Conservation (phyloP, 2,888 invertebrate species). For the Archips crataeganus region DNA sequence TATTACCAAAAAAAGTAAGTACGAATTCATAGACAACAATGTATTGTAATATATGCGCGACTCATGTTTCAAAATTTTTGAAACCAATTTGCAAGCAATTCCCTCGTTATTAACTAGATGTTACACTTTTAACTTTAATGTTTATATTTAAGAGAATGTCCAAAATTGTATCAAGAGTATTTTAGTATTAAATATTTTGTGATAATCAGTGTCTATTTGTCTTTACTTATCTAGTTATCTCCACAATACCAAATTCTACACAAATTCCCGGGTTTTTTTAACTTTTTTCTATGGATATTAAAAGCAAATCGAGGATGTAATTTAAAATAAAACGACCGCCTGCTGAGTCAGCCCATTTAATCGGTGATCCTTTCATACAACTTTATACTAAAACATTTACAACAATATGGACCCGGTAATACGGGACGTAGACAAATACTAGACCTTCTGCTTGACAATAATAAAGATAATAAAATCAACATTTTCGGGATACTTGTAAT, state of each 20-base stretch:
- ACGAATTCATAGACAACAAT: too few species aligned
- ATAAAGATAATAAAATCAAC: too few species aligned
- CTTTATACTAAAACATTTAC: slow-evolving; percentile 31
- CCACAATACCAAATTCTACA: too few species aligned
- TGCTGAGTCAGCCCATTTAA: slow-evolving; percentile 37
- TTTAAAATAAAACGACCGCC: background rate
- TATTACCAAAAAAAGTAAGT: too few species aligned
- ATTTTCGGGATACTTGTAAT: too few species aligned
- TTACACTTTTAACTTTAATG: slow-evolving; percentile 25
- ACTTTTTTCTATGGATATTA: too few species aligned
- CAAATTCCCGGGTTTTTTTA: too few species aligned
- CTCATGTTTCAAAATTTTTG: background rate
- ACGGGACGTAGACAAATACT: background rate
- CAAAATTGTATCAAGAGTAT: slow-evolving; percentile 43
- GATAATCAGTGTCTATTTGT: slow-evolving; percentile 35
- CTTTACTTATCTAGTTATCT: background rate
- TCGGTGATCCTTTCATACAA: slow-evolving; percentile 32
- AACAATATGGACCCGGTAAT: slow-evolving; percentile 6
- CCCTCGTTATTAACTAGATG: background rate
- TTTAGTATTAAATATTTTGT: slow-evolving; percentile 43
- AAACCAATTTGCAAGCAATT: slow-evolving; percentile 1
- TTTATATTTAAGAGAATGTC: slow-evolving; percentile 28
- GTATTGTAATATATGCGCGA: too few species aligned
- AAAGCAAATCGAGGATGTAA: too few species aligned
- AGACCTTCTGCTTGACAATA: too few species aligned